Evolutionary conservation across 2,113 vertebrate species (phyloP).

Genomic region (Cygnus atratus): DNA sequence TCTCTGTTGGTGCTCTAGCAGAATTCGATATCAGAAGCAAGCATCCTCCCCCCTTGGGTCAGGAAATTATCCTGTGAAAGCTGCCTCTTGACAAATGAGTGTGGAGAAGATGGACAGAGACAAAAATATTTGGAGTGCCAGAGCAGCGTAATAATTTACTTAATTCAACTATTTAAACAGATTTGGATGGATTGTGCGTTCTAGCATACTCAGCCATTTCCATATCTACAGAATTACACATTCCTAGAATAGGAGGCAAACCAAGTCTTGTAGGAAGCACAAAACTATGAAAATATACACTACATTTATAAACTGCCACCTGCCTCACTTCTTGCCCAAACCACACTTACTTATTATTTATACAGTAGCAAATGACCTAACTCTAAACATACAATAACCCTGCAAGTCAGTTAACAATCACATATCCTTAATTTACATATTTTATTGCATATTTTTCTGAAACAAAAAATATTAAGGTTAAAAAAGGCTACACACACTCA

Average conservation of each 20-base stretch:
- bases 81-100: neutral
- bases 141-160: neutral
- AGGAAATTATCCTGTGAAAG: neutral
- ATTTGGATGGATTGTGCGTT: fast-evolving
- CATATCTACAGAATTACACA: neutral
- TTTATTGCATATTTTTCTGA: neutral
- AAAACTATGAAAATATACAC: neutral
- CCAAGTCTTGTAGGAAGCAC: neutral
- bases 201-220: neutral
- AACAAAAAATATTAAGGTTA: neutral
- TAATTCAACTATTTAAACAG: neutral
- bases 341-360: neutral
- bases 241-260: neutral
- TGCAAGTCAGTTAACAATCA: neutral
- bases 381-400: neutral
- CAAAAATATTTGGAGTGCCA: neutral
- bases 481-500: neutral
- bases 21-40: neutral
- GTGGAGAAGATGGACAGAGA: fast-evolving
- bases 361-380: neutral
- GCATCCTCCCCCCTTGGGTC: neutral
- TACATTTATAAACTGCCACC: neutral
- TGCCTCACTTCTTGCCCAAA: neutral
- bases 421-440: neutral
- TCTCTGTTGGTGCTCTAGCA: neutral